Evolutionary conservation across 2,888 invertebrate species (phyloP).

Genomic region (Pachycephus smyrnensis): DNA sequence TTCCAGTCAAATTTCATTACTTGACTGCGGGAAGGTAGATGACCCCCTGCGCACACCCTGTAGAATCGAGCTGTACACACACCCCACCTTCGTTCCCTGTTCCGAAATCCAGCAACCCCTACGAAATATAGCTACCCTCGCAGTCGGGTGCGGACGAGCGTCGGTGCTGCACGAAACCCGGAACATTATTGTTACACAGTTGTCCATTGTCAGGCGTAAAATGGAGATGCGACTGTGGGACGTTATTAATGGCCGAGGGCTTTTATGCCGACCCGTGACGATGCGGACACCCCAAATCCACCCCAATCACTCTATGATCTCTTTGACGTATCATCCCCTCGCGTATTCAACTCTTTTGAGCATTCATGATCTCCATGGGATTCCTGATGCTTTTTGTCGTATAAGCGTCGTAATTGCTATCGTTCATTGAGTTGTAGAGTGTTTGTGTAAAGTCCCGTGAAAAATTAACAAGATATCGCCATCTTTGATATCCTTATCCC

Average conservation of each 20-base stretch:
- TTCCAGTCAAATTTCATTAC: conserved; percentile 66
- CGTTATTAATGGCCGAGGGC: conserved; percentile 52
- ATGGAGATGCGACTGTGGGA: conserved; percentile 43
- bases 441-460: neutral
- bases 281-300: conserved; percentile 9
- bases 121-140: neutral
- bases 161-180: conserved; percentile 30
- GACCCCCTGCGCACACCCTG: conserved; percentile 32
- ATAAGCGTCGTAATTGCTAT: neutral
- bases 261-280: neutral
- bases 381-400: neutral
- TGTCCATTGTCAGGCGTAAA: conserved; percentile 57
- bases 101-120: neutral
- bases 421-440: neutral
- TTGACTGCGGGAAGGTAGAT: conserved; percentile 52
- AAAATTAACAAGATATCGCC: neutral
- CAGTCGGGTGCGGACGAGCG: neutral
- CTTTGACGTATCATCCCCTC: neutral
- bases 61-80: neutral
- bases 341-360: neutral
- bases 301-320: conserved; percentile 18
- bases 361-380: neutral
- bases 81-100: neutral
- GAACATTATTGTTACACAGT: conserved; percentile 62
- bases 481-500: neutral